Evolutionary conservation across 2,888 invertebrate species (phyloP).

Genomic region (Anticlea derivata): DNA sequence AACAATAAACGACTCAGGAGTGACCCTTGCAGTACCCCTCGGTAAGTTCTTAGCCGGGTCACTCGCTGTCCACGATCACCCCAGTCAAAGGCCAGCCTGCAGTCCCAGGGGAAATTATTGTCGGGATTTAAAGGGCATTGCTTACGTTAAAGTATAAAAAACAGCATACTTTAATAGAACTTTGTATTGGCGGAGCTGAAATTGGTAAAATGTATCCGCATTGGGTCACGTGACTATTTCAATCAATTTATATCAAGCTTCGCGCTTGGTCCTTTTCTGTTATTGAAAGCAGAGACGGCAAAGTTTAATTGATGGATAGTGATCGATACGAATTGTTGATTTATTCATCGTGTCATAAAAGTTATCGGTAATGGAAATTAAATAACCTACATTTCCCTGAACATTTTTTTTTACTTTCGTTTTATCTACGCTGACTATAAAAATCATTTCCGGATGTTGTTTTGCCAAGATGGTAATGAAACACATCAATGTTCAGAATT

Average conservation of each 20-base stretch:
- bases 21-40: constrained; percentile 72
- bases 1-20: constrained; percentile 75
- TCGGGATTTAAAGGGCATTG: constrained; percentile 84
- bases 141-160: constrained; percentile 77
- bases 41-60: constrained; percentile 69
- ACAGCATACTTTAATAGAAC: constrained; percentile 71
- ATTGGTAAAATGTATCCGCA: constrained; percentile 56
- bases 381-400: constrained; percentile 26
- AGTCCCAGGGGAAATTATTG: constrained; percentile 82
- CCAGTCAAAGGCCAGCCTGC: constrained; percentile 77
- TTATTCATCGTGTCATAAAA: constrained; percentile 19
- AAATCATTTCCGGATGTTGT: background rate
- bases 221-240: constrained; percentile 64
- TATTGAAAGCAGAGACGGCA: constrained; percentile 19
- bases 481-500: background rate
- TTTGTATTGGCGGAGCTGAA: constrained; percentile 46
- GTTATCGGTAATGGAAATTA: constrained; percentile 13
- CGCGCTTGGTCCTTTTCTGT: constrained; percentile 17
- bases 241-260: constrained; percentile 27
- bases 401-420: background rate
- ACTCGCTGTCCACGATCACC: constrained; percentile 76
- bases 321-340: constrained; percentile 21
- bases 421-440: background rate
- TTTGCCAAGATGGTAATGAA: background rate
- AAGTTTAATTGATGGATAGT: constrained; percentile 47